These are phyloP conservation scores for Regulus satrapa DNA, from an alignment of 2,113 vertebrate genomes.

Conservation along the genomic window DNA sequence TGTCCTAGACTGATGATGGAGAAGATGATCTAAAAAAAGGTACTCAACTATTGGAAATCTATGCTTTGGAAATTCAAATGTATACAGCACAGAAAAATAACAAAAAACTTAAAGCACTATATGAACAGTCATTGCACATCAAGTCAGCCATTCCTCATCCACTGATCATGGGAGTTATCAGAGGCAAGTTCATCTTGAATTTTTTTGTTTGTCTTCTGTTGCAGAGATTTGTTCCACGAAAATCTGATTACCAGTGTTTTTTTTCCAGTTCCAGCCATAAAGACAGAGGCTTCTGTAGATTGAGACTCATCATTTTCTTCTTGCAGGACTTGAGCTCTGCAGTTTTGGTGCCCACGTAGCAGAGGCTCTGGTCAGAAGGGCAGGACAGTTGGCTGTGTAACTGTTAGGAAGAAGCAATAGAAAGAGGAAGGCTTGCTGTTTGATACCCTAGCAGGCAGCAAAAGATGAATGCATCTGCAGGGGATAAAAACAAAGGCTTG, in stretches of 20 bases:
- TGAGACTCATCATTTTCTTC: background rate
- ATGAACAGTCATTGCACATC: constrained; percentile 98
- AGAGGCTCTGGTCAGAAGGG: background rate
- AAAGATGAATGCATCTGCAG: background rate
- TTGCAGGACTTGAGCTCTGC: background rate
- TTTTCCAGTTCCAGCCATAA: background rate
- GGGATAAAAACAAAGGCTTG: background rate
- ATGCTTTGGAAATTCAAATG: constrained; percentile 99
- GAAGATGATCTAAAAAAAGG: constrained; percentile 99
- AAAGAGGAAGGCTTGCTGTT: background rate
- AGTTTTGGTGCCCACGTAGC: background rate
- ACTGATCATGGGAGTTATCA: constrained; percentile 98
- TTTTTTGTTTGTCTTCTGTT: background rate
- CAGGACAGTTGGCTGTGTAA: background rate
- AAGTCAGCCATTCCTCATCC: constrained; percentile 99
- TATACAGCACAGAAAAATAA: constrained; percentile 99
- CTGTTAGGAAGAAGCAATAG: background rate
- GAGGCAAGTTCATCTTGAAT: constrained; percentile 78
- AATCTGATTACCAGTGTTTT: background rate
- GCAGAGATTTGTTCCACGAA: background rate
- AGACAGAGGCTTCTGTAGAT: background rate
- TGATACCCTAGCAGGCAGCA: background rate
- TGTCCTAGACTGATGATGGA: constrained; percentile 92
- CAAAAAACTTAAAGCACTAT: constrained; percentile 98
- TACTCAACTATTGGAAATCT: constrained; percentile 97